Evolutionary conservation across 2,888 invertebrate species (phyloP).

Genomic region (Axea sp.): DNA sequence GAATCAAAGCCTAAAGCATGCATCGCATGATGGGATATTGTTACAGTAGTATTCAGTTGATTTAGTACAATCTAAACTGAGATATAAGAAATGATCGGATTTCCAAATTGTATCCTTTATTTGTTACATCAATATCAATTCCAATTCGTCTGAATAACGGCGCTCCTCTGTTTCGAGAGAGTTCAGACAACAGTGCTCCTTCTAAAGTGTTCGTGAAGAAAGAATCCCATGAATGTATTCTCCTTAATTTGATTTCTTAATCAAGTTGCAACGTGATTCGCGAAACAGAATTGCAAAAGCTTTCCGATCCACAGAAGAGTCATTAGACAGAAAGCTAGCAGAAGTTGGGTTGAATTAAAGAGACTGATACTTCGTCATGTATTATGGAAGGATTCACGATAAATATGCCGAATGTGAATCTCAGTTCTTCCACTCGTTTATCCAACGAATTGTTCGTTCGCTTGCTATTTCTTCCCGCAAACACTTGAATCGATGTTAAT

Average conservation of each 20-base stretch:
- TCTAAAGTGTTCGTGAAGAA: constrained; percentile 11
- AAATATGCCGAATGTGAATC: constrained; percentile 18
- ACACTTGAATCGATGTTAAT: constrained; percentile 6
- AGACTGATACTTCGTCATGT: constrained; percentile 31
- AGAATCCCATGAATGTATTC: constrained; percentile 49
- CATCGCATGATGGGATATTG: no score
- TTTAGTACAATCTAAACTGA: no score
- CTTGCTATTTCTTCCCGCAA: constrained; percentile 4
- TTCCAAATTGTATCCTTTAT: no score
- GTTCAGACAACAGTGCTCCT: constrained; percentile 3
- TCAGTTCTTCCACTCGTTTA: constrained; percentile 13
- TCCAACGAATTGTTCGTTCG: background rate
- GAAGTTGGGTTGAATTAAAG: constrained; percentile 36
- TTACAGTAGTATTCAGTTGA: no score
- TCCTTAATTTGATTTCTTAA: constrained; percentile 50
- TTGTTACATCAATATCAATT: no score
- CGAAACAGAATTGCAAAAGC: constrained; percentile 51
- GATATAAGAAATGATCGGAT: no score
- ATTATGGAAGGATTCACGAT: constrained; percentile 31
- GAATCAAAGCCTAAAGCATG: no score
- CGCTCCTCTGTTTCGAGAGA: constrained; percentile 2
- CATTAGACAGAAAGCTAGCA: constrained; percentile 44
- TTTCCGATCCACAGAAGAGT: constrained; percentile 39
- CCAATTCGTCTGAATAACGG: background rate
- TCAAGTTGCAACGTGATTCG: constrained; percentile 40